These are phyloP conservation scores for Delphinus delphis DNA, from an alignment of 2,113 vertebrate species.

Conservation along the genomic window DNA sequence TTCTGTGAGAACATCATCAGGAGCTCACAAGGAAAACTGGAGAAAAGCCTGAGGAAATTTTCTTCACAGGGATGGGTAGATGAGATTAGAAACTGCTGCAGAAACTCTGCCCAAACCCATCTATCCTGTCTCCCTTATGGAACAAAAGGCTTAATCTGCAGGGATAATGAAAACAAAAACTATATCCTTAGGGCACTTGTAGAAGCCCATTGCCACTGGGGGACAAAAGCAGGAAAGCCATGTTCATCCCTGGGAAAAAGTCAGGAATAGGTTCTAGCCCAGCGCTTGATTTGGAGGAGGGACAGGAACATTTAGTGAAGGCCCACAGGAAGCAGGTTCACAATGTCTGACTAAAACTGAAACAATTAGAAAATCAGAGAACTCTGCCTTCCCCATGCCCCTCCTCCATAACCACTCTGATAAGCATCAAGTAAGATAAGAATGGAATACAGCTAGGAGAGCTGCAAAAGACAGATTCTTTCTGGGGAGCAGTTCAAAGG, in stretches of 20 bases:
- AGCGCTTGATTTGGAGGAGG: not conserved
- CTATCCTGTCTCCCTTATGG: not conserved
- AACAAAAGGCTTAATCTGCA: not conserved
- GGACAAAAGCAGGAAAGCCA: not conserved
- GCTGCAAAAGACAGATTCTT: not conserved
- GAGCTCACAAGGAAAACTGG: not conserved
- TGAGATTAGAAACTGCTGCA: not conserved
- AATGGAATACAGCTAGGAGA: not conserved
- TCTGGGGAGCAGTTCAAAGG: not conserved
- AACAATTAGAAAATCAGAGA: not conserved
- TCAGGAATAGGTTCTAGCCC: not conserved
- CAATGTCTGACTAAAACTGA: not conserved
- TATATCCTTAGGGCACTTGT: not conserved
- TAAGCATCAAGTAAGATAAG: not conserved
- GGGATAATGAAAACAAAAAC: not conserved
- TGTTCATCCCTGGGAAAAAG: not conserved
- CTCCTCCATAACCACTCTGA: not conserved
- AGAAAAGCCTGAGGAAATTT: conserved; percentile 20
- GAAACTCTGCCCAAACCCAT: not conserved
- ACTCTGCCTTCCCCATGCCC: not conserved
- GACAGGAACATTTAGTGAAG: not conserved
- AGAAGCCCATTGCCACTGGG: not conserved
- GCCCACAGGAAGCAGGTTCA: not conserved
- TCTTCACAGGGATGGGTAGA: not conserved
- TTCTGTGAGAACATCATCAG: not conserved